Evolutionary conservation across 1,140 invertebrate species (phyloP).

Genomic region (Portunus trituberculatus): DNA sequence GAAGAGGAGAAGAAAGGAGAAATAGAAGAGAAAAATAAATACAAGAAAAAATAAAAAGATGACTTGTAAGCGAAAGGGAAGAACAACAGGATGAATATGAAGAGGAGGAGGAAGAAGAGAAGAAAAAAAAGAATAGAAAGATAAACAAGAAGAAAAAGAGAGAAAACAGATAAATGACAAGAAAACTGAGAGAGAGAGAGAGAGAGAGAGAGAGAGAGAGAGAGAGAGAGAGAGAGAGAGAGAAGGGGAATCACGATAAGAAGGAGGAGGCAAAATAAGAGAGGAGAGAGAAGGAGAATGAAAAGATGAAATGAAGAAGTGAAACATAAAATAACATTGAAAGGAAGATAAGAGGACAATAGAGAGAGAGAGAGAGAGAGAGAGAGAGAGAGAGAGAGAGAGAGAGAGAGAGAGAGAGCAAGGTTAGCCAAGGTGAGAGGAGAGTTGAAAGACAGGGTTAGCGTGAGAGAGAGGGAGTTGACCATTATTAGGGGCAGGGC

Average conservation of each 20-base stretch:
- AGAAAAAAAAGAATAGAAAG: not conserved
- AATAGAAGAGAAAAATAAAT: no score
- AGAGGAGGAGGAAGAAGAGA: not conserved
- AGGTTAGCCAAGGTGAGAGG: slow-evolving; percentile 18
- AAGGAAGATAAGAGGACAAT: not conserved
- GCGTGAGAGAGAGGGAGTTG: not conserved
- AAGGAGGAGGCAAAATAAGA: not conserved
- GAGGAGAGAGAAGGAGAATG: not conserved
- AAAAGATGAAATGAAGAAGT: not conserved
- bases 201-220: not conserved
- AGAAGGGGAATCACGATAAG: not conserved
- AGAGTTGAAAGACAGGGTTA: slow-evolving; percentile 12
- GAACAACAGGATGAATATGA: not conserved
- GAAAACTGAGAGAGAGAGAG: not conserved
- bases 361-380: slow-evolving; percentile 20
- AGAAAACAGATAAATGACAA: not conserved
- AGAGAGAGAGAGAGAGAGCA: slow-evolving; percentile 20
- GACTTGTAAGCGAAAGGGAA: no score
- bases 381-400: slow-evolving; percentile 20
- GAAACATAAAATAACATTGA: not conserved
- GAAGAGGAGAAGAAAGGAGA: not conserved
- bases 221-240: not conserved
- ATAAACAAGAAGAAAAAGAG: not conserved
- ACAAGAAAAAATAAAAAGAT: no score
- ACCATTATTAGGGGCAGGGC: no score